Evolutionary conservation across 2,113 vertebrate genomes (phyloP).

Genomic region (Austrofundulus limnaeus): DNA sequence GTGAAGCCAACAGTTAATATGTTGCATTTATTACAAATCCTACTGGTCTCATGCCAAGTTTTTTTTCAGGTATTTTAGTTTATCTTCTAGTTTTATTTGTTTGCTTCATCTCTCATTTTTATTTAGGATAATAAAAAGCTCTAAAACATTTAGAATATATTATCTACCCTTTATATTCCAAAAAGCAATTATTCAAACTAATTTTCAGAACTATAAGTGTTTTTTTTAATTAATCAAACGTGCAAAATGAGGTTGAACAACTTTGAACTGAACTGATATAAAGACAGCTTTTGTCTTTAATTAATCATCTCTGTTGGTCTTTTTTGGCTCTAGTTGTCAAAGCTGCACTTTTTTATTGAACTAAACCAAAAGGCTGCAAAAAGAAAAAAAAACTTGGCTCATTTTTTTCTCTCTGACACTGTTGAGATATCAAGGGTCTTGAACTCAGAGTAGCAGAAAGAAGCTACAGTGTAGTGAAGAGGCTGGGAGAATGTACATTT

Average conservation of each 20-base stretch:
- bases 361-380: background rate
- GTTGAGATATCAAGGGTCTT: slow-evolving; percentile 19
- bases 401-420: slow-evolving; percentile 21
- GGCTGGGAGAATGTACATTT: slow-evolving; percentile 15
- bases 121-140: too few relatives aligned
- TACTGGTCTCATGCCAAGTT: too few relatives aligned
- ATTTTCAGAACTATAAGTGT: background rate
- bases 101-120: too few relatives aligned
- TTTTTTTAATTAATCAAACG: background rate
- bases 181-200: background rate
- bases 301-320: slow-evolving; percentile 4
- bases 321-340: fast-evolving
- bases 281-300: slow-evolving; percentile 1
- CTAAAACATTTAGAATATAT: too few relatives aligned
- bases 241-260: background rate
- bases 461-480: slow-evolving; percentile 11
- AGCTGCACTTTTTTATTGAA: background rate
- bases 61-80: too few relatives aligned
- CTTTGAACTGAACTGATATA: slow-evolving; percentile 5
- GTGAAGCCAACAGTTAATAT: too few relatives aligned
- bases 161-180: background rate
- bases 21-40: too few relatives aligned
- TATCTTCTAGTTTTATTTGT: too few relatives aligned
- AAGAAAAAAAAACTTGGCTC: background rate
- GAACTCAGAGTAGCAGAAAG: slow-evolving; percentile 8